Conservation (phyloP, 2,113 vertebrate species). For the Megaleporinus macrocephalus region DNA sequence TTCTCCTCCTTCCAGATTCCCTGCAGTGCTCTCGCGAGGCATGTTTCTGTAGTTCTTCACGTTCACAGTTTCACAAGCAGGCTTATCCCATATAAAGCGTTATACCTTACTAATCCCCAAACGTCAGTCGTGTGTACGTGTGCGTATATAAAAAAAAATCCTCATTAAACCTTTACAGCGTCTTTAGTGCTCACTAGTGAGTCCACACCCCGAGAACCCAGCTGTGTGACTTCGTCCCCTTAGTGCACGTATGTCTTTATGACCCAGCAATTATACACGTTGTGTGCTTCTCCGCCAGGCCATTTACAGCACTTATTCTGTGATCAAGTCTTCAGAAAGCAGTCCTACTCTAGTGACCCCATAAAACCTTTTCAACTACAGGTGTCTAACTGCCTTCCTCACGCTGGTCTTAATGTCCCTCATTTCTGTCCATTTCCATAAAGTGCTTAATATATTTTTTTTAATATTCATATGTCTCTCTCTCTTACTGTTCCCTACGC, state of each 20-base stretch:
- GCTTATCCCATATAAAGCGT: not conserved
- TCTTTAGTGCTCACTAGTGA: not conserved
- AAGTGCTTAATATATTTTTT: not conserved
- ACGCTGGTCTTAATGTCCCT: not conserved
- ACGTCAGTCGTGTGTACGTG: not conserved
- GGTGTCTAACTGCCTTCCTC: slow-evolving; percentile 10
- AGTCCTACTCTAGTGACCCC: not conserved
- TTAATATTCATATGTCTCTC: not conserved
- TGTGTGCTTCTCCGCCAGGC: not conserved
- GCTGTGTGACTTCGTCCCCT: not conserved
- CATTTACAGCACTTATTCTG: not conserved
- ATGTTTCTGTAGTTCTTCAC: not conserved
- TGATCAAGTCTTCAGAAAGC: not conserved
- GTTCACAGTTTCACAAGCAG: not conserved
- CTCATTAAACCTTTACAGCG: not conserved
- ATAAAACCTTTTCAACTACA: not conserved
- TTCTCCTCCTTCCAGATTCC: not conserved
- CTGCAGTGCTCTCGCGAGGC: not conserved
- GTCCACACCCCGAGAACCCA: not conserved
- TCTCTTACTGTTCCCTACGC: not conserved
- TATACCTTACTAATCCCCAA: not conserved
- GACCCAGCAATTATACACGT: not conserved
- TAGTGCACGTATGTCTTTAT: not conserved
- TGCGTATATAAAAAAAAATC: not conserved
- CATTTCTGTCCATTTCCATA: not conserved